Evolutionary conservation across 1,140 invertebrate genomes (phyloP).

Genomic region (Drosophila seguyi): DNA sequence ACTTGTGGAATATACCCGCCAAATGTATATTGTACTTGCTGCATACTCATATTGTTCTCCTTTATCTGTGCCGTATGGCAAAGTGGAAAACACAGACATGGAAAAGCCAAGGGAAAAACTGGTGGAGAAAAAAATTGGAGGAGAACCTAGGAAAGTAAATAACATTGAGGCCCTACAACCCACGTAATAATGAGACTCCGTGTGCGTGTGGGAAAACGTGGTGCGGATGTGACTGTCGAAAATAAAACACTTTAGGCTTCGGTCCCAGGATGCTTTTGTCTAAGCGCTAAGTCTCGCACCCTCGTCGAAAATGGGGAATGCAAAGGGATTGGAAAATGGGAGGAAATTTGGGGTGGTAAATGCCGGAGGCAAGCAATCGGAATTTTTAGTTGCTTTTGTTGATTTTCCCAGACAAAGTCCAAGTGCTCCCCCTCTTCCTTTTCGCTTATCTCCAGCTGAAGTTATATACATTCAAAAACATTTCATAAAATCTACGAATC

Average conservation of each 20-base stretch:
- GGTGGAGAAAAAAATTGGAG: too few relatives aligned
- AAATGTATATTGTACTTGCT: slow-evolving; percentile 41
- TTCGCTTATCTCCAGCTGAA: not conserved
- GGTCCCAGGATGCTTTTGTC: slow-evolving; percentile 69
- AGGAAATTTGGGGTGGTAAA: not conserved
- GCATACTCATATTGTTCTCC: too few relatives aligned
- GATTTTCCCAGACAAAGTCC: slow-evolving; percentile 18
- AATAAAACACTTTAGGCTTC: slow-evolving; percentile 69
- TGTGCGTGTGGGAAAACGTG: slow-evolving; percentile 56
- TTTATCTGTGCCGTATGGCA: slow-evolving; percentile 54
- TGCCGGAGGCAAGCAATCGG: slow-evolving; percentile 10
- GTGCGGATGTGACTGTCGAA: slow-evolving; percentile 71
- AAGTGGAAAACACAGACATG: slow-evolving; percentile 6
- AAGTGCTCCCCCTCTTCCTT: not conserved
- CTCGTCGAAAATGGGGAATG: too few relatives aligned
- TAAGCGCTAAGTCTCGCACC: slow-evolving; percentile 70
- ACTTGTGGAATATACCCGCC: slow-evolving; percentile 50
- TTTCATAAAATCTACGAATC: not conserved
- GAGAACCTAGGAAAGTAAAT: slow-evolving; percentile 64
- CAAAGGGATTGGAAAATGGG: not conserved
- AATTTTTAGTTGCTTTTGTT: slow-evolving; percentile 27
- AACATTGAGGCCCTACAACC: slow-evolving; percentile 47
- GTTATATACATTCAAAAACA: slow-evolving; percentile 5
- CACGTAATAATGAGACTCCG: slow-evolving; percentile 62
- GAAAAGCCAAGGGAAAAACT: too few relatives aligned